Conservation (phyloP, 2,888 invertebrate genomes). For the Theodoxus fluviatilis region DNA sequence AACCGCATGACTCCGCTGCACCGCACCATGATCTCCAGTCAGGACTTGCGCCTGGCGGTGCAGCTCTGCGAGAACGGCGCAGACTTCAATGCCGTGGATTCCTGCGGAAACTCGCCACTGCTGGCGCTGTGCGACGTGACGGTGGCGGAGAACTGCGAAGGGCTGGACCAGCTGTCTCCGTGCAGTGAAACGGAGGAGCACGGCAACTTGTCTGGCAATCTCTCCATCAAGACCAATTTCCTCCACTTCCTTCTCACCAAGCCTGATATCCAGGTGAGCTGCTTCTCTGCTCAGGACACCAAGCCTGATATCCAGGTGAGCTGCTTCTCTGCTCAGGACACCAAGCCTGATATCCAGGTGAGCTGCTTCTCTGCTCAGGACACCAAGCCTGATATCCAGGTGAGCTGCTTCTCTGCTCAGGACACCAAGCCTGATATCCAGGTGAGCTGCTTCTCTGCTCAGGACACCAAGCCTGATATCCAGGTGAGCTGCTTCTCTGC, state of each 20-base stretch:
- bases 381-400: too few species aligned
- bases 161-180: slow-evolving; percentile 45
- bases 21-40: slow-evolving; percentile 43
- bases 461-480: too few species aligned
- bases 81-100: slow-evolving; percentile 45
- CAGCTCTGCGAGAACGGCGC: slow-evolving; percentile 53
- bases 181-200: slow-evolving; percentile 42
- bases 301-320: too few species aligned
- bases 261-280: slow-evolving; percentile 45
- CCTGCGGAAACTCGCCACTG: slow-evolving; percentile 50
- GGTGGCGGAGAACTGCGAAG: slow-evolving; percentile 43
- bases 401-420: too few species aligned
- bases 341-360: too few species aligned
- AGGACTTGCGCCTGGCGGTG: slow-evolving; percentile 43
- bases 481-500: too few species aligned
- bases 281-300: too few species aligned
- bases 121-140: slow-evolving; percentile 50
- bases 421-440: too few species aligned
- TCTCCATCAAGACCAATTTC: slow-evolving; percentile 45
- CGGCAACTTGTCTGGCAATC: slow-evolving; percentile 34
- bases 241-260: slow-evolving; percentile 42
- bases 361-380: too few species aligned
- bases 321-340: too few species aligned
- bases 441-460: too few species aligned
- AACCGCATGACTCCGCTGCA: slow-evolving; percentile 49